Conservation (phyloP, 2,888 invertebrate genomes). For the Rotaria magnacalcarata region DNA sequence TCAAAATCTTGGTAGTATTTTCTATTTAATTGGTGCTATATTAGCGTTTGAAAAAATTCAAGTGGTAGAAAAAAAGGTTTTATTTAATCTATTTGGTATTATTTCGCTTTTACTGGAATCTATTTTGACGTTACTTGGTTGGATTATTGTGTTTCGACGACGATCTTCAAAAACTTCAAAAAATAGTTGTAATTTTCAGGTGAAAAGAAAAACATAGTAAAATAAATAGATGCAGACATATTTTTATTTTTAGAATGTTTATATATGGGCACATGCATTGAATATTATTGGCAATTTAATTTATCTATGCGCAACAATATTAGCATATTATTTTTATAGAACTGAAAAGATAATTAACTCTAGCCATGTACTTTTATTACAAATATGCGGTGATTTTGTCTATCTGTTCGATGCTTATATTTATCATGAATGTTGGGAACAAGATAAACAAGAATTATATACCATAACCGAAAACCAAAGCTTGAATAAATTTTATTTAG, state of each 20-base stretch:
- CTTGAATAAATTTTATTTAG: background rate
- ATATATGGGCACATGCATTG: background rate
- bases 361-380: background rate
- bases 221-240: background rate
- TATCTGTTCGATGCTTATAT: background rate
- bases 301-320: conserved; percentile 30
- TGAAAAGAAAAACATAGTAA: background rate
- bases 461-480: background rate
- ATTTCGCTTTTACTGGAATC: background rate
- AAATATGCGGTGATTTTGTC: background rate
- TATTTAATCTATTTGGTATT: background rate
- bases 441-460: background rate
- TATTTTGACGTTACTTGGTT: background rate
- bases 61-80: background rate
- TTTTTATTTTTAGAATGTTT: background rate
- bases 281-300: background rate
- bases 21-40: conserved; percentile 3
- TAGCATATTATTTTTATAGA: background rate
- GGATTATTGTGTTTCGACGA: background rate
- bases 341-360: background rate
- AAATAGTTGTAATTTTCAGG: background rate
- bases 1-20: conserved; percentile 33
- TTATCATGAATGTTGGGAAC: background rate
- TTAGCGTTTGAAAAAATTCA: background rate
- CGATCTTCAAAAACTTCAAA: background rate